Conservation (phyloP, 1,140 invertebrate genomes). For the Geopemphigus sp. region DNA sequence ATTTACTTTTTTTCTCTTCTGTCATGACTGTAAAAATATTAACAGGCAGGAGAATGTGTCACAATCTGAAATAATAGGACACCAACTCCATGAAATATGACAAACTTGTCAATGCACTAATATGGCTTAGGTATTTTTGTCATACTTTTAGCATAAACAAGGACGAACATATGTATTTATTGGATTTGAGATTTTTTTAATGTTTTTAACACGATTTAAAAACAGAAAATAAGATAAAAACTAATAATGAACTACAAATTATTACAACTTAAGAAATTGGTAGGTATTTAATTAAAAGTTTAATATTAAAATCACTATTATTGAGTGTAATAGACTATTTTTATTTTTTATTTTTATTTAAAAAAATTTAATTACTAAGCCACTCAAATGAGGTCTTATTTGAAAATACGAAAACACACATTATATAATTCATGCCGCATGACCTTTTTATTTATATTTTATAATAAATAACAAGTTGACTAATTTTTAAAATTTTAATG, state of each 20-base stretch:
- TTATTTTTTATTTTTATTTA: not conserved
- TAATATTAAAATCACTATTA: not conserved
- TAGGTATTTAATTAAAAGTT: not conserved
- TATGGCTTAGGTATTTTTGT: not conserved
- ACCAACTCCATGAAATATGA: slow-evolving; percentile 46
- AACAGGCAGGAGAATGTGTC: slow-evolving; percentile 49
- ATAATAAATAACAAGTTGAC: slow-evolving; percentile 2
- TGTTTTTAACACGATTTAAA: not conserved
- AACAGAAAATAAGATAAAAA: not conserved
- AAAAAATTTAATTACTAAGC: not conserved
- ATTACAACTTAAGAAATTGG: not conserved
- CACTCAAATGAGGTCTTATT: not conserved
- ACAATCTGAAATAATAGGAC: slow-evolving; percentile 50
- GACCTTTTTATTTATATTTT: slow-evolving; percentile 2
- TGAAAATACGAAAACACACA: not conserved
- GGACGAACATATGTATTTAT: not conserved
- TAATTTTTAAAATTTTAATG: slow-evolving; percentile 1
- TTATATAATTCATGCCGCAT: slow-evolving; percentile 18
- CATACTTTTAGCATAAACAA: slow-evolving; percentile 4
- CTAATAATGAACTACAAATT: not conserved
- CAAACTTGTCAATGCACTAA: slow-evolving; percentile 30
- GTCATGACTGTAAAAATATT: slow-evolving; percentile 48
- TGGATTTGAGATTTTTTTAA: not conserved
- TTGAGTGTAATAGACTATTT: not conserved
- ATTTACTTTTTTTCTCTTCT: slow-evolving; percentile 50